Evolutionary conservation across 2,797 vertebrate species (phyloP).

Genomic region (Acropternis orthonyx): DNA sequence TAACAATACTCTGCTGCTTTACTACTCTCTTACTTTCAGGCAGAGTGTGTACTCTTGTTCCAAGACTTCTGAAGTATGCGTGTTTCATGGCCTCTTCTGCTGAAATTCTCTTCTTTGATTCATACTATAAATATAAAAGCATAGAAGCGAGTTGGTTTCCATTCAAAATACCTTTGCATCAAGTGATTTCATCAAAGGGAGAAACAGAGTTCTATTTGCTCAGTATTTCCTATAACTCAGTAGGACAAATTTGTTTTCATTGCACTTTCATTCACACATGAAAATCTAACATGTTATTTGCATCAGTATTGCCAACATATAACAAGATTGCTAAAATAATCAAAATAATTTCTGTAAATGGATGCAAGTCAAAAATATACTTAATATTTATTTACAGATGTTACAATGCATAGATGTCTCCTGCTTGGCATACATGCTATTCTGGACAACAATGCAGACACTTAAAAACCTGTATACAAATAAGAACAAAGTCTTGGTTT

Average conservation of each 20-base stretch:
- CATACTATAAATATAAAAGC: slow-evolving; percentile 82
- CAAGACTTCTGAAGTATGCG: slow-evolving; percentile 93
- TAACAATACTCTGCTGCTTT: background rate
- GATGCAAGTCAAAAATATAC: slow-evolving; percentile 6
- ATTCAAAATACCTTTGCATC: background rate
- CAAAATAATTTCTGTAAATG: background rate
- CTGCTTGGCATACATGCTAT: background rate
- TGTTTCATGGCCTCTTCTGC: slow-evolving; percentile 98
- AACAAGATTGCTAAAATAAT: background rate
- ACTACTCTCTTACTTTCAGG: slow-evolving; percentile 87
- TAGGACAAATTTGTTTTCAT: background rate
- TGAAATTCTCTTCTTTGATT: slow-evolving; percentile 96
- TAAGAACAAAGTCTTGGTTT: background rate
- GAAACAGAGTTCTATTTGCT: background rate
- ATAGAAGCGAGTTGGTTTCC: background rate
- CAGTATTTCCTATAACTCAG: background rate
- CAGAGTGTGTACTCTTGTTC: slow-evolving; percentile 87
- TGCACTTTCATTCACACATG: background rate
- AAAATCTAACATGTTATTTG: background rate
- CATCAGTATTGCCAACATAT: background rate
- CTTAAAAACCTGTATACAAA: background rate
- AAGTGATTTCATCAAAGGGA: background rate
- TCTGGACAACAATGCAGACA: background rate
- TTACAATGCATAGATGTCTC: background rate
- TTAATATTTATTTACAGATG: background rate